A percentile compares a stretch with the other conserved stretches of the same genome.
These are phyloP conservation scores for Sphenopsis melanotis DNA, from an alignment of 2,797 vertebrate species.

Conservation along the genomic window DNA sequence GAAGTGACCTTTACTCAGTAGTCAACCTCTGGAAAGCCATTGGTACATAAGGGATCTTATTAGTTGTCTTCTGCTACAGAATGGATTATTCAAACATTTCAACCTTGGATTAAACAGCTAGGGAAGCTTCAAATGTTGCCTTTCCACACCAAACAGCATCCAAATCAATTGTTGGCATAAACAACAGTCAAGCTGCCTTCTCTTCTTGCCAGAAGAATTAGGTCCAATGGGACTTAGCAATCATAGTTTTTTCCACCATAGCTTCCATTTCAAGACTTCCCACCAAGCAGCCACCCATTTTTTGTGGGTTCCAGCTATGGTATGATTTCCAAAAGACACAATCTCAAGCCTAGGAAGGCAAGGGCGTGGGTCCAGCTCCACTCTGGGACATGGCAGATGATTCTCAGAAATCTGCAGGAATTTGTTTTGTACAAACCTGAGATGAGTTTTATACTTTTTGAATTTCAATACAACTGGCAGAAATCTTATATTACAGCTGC, in stretches of 20 bases:
- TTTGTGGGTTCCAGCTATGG: neutral
- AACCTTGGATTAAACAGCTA: neutral
- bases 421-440: neutral
- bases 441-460: neutral
- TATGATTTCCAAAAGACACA: neutral
- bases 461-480: neutral
- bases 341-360: neutral
- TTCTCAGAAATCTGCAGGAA: neutral
- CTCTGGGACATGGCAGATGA: neutral
- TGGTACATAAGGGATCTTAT: neutral
- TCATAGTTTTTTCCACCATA: neutral
- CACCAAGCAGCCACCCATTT: neutral
- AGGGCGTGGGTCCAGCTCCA: neutral
- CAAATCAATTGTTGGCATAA: slow-evolving; percentile 24
- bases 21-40: neutral
- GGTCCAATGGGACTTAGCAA: neutral
- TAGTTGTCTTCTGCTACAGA: neutral
- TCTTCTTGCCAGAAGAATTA: neutral
- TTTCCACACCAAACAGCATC: slow-evolving; percentile 1
- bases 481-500: neutral
- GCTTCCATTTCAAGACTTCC: neutral
- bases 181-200: slow-evolving; percentile 18
- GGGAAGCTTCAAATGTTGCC: neutral
- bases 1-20: neutral
- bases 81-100: neutral